These are phyloP conservation scores for Centruroides sculpturatus DNA, from an alignment of 1,140 invertebrate species.

Conservation along the genomic window DNA sequence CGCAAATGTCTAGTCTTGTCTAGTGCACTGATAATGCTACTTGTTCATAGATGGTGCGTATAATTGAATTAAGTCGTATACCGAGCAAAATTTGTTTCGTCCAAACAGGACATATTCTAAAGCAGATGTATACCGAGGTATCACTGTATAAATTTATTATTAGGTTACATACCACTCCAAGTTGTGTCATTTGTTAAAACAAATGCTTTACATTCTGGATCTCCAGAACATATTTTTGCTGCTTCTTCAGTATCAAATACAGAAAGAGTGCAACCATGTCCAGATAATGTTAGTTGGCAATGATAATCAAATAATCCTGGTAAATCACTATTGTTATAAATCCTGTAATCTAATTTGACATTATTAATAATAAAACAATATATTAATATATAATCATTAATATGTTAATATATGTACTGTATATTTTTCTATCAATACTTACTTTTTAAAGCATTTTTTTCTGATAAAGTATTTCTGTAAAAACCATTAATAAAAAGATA, in stretches of 20 bases:
- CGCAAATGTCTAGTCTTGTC: no score
- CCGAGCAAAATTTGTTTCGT: no score
- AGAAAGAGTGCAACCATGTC: constrained; percentile 27
- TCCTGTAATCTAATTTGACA: not conserved
- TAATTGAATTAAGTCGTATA: no score
- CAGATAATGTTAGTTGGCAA: constrained; percentile 26
- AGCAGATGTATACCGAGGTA: no score
- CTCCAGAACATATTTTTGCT: constrained; percentile 26
- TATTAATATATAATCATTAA: not conserved
- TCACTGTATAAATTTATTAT: no score
- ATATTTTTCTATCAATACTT: constrained; percentile 2
- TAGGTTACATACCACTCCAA: constrained; percentile 26
- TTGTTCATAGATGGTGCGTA: no score
- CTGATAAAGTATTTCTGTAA: constrained; percentile 22
- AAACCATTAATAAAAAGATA: constrained; percentile 23
- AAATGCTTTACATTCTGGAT: constrained; percentile 27
- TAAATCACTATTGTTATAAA: constrained; percentile 21
- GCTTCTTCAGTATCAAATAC: constrained; percentile 30
- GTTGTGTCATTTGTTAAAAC: constrained; percentile 27
- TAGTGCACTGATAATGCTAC: no score
- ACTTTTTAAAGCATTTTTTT: not conserved
- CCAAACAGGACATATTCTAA: no score
- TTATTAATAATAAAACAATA: not conserved
- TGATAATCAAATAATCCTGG: constrained; percentile 29
- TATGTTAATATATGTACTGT: not conserved